A percentile compares a stretch with the other conserved stretches of the same genome.
Conservation (phyloP, 2,888 invertebrate species). For the Cinara cedri region DNA sequence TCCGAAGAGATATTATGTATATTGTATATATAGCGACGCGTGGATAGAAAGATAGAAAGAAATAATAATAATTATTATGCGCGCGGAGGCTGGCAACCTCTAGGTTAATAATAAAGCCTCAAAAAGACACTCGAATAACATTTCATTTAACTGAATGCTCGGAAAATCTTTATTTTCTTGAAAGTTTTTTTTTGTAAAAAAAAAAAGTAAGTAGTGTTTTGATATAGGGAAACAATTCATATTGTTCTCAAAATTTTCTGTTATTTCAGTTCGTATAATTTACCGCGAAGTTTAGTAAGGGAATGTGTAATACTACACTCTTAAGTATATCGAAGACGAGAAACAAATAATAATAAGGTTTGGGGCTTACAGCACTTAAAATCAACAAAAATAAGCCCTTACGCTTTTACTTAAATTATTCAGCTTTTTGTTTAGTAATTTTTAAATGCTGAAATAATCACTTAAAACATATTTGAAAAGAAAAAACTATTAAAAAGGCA, state of each 20-base stretch:
- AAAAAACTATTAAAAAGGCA: no score
- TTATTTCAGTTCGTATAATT: background rate
- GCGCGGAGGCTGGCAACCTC: conserved; percentile 14
- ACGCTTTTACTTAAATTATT: no score
- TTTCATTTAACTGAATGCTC: conserved; percentile 33
- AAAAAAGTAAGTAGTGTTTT: conserved; percentile 4
- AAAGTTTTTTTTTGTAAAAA: conserved; percentile 17
- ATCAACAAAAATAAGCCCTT: no score
- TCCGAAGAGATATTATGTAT: background rate
- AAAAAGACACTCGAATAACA: conserved; percentile 42
- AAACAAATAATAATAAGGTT: background rate
- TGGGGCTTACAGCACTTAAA: no score
- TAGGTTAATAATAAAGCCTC: conserved; percentile 40
- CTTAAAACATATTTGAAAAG: no score
- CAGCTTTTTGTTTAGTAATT: no score
- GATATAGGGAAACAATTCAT: background rate
- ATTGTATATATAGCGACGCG: no score
- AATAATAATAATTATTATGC: conserved; percentile 32
- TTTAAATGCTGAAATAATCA: no score
- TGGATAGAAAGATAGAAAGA: background rate
- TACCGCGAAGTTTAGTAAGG: background rate
- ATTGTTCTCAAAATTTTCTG: conserved; percentile 8
- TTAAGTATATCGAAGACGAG: background rate
- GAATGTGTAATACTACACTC: background rate
- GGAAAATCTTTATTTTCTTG: conserved; percentile 25